phyloP scores from a whole-genome alignment of 64 coral and sea anemone species.

The Dendrophyllia cribrosa region DNA sequence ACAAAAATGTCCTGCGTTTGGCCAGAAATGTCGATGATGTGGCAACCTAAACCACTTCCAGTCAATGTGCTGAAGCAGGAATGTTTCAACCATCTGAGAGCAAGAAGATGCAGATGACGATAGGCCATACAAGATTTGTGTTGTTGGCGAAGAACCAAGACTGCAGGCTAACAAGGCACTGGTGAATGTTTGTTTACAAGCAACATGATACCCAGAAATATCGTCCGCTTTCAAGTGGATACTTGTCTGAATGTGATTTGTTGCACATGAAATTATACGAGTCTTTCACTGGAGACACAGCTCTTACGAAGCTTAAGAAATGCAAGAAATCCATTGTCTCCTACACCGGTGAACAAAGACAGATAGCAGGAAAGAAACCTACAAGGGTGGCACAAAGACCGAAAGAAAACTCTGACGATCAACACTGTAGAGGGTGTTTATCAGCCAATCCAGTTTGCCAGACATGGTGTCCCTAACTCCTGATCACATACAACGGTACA shows the following conservation, averaged over 20 bases:
- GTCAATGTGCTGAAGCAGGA: not conserved
- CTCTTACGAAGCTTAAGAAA: not conserved
- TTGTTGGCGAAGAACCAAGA: not conserved
- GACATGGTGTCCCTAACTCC: too few species aligned
- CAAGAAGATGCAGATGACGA: not conserved
- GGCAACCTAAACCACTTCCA: constrained; percentile 6
- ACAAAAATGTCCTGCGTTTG: constrained; percentile 42
- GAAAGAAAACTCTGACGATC: too few species aligned
- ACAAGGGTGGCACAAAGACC: not conserved
- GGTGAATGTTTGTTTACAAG: not conserved
- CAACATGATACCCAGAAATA: not conserved
- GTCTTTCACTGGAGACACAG: not conserved
- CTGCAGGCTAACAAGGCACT: not conserved
- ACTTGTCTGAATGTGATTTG: not conserved
- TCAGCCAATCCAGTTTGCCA: too few species aligned
- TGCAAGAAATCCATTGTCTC: not conserved
- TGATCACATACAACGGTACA: too few species aligned
- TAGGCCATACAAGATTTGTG: not conserved
- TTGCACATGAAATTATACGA: not conserved
- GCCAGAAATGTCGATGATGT: constrained; percentile 36
- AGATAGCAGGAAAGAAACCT: not conserved
- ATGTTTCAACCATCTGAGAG: not conserved
- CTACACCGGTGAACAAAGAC: not conserved
- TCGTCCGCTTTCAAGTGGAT: not conserved
- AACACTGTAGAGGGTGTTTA: too few species aligned